A percentile compares a stretch with the other conserved stretches of the same genome.
Conservation (phyloP, 64 coral and sea anemone species). For the Orbicella faveolata region DNA sequence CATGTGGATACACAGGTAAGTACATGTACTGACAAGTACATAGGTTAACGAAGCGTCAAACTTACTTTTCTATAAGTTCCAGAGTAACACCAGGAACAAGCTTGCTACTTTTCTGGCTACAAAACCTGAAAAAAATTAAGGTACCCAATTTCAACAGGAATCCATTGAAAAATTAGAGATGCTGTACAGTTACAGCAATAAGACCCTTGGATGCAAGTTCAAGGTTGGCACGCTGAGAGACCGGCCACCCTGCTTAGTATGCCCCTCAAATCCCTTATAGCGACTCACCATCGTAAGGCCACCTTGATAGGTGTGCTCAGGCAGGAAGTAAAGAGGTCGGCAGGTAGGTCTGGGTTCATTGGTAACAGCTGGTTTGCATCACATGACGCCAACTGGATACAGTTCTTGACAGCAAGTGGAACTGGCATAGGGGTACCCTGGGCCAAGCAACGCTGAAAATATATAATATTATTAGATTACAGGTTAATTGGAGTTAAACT, state of each 20-base stretch:
- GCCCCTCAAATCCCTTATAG: no score
- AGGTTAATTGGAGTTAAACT: no score
- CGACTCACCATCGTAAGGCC: constrained; percentile 87
- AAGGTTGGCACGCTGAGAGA: no score
- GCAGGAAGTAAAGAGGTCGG: constrained; percentile 93
- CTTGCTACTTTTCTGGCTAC: constrained; percentile 92
- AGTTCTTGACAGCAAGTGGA: constrained; percentile 88
- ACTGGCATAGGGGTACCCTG: constrained; percentile 86
- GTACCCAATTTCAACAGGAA: neutral
- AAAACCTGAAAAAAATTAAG: constrained; percentile 77
- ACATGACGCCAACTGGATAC: constrained; percentile 95
- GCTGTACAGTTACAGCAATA: neutral
- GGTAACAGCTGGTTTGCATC: constrained; percentile 76
- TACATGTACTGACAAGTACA: no score
- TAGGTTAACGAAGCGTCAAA: no score
- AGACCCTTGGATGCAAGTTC: neutral
- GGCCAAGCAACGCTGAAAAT: constrained; percentile 75
- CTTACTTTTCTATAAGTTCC: constrained; percentile 98
- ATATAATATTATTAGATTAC: neutral
- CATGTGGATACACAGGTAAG: no score
- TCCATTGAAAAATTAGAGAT: no score
- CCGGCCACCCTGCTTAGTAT: no score
- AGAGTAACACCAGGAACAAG: constrained; percentile 83
- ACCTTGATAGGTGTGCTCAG: constrained; percentile 96
- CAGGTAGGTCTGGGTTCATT: constrained; percentile 97